Conservation (phyloP, 1,140 invertebrate genomes). For the Drosophila miranda region DNA sequence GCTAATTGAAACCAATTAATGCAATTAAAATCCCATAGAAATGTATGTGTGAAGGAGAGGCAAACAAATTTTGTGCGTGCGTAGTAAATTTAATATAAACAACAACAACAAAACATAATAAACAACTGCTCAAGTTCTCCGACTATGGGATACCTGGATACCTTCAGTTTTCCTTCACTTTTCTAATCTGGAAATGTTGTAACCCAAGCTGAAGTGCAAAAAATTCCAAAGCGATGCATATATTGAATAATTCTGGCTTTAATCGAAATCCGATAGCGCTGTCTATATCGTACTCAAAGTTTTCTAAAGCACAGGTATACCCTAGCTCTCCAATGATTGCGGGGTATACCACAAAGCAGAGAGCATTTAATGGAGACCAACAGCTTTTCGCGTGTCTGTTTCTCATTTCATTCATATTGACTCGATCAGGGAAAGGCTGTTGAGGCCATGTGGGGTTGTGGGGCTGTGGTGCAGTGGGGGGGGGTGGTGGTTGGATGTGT, state of each 20-base stretch:
- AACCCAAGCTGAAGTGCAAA: no score
- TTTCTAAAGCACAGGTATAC: no score
- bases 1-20: slow-evolving; percentile 76
- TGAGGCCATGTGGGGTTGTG: background rate
- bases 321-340: no score
- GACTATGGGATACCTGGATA: no score
- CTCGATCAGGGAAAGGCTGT: background rate
- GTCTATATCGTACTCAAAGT: no score
- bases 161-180: no score
- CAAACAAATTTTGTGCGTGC: slow-evolving; percentile 34
- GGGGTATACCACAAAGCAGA: background rate
- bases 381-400: slow-evolving; percentile 35
- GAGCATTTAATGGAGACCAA: slow-evolving; percentile 37
- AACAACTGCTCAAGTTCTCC: no score
- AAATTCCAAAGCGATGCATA: no score
- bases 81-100: slow-evolving; percentile 9
- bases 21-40: slow-evolving; percentile 64
- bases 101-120: background rate
- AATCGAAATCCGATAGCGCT: no score
- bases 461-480: background rate
- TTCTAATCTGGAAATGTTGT: no score
- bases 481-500: background rate
- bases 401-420: slow-evolving; percentile 33
- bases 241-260: no score
- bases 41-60: slow-evolving; percentile 23